Conservation (phyloP, 2,888 invertebrate species). For the Oeneis ivallda region DNA sequence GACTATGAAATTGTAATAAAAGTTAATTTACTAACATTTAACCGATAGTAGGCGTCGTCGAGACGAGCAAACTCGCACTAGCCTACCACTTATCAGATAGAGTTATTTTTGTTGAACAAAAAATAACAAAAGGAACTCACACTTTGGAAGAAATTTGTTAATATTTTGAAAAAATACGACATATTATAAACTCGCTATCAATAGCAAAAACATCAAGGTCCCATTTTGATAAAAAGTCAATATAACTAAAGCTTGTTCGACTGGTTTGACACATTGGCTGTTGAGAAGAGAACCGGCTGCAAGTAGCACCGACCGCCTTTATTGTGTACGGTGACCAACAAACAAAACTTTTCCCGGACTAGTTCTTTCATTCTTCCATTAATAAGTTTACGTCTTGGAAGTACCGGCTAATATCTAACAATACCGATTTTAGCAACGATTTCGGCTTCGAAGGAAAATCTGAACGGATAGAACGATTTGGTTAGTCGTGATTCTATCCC, state of each 20-base stretch:
- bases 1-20: too few relatives aligned
- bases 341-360: not conserved
- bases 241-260: slow-evolving; percentile 35
- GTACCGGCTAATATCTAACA: too few relatives aligned
- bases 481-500: too few relatives aligned
- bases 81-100: too few relatives aligned
- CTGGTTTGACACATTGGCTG: slow-evolving; percentile 35
- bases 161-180: not conserved
- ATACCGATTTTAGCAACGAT: too few relatives aligned
- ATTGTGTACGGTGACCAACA: not conserved
- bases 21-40: too few relatives aligned
- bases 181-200: slow-evolving; percentile 10
- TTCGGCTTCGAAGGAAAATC: too few relatives aligned
- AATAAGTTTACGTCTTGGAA: too few relatives aligned
- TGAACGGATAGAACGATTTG: too few relatives aligned
- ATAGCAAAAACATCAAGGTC: slow-evolving; percentile 18
- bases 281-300: slow-evolving; percentile 29
- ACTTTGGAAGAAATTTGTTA: not conserved
- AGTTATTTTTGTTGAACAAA: too few relatives aligned
- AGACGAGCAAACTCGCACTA: too few relatives aligned
- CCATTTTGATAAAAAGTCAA: slow-evolving; percentile 24
- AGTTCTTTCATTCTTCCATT: not conserved
- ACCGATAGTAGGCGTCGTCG: too few relatives aligned
- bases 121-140: not conserved
- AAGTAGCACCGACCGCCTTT: slow-evolving; percentile 17